Conservation (phyloP, 1,140 invertebrate genomes). For the Thaumetopoea pityocampa region DNA sequence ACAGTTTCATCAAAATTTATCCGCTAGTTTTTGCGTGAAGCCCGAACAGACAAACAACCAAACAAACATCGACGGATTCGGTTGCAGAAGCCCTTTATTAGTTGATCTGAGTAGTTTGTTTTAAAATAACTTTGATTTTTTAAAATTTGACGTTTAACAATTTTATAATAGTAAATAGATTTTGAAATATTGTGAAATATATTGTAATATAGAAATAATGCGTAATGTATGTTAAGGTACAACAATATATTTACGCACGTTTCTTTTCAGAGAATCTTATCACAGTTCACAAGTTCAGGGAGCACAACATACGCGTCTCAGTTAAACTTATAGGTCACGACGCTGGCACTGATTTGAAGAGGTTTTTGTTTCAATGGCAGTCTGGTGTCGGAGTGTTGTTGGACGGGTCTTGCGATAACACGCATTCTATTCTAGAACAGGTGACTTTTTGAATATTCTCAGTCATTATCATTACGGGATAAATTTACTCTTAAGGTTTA, state of each 20-base stretch:
- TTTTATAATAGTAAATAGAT: too few species aligned
- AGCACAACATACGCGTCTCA: constrained; percentile 6
- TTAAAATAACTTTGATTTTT: too few species aligned
- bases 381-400: constrained; percentile 36
- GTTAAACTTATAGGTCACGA: constrained; percentile 8
- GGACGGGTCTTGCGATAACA: constrained; percentile 29
- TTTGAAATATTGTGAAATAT: too few species aligned
- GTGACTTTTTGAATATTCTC: constrained; percentile 15
- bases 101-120: too few species aligned
- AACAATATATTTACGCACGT: not conserved
- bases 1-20: too few species aligned
- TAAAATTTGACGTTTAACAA: too few species aligned
- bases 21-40: too few species aligned
- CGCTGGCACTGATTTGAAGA: constrained; percentile 8
- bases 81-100: too few species aligned
- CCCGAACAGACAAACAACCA: too few species aligned
- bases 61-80: too few species aligned
- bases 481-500: too few species aligned
- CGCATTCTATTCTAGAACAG: constrained; percentile 23
- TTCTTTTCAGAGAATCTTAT: constrained; percentile 3
- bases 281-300: constrained; percentile 4
- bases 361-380: constrained; percentile 19
- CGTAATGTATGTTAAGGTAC: not conserved
- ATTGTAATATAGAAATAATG: too few species aligned
- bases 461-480: not conserved